A percentile compares a stretch with the other conserved stretches of the same genome.
Conservation (phyloP, 2,797 vertebrate genomes). For the Myiotriccus ornatus region DNA sequence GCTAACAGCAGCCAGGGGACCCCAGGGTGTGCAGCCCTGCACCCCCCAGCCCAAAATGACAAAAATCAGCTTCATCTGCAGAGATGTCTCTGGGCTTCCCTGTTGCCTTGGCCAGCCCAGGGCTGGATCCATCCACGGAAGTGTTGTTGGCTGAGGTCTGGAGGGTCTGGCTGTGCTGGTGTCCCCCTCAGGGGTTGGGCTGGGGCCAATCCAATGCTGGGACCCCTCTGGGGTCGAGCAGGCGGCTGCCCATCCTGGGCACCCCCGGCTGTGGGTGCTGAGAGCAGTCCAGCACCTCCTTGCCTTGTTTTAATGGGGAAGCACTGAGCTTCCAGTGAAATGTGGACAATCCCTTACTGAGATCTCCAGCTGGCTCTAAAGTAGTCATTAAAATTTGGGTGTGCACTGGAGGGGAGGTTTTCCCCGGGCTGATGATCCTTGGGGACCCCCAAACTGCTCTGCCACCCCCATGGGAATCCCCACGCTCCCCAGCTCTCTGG, state of each 20-base stretch:
- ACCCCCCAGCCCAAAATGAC: neutral
- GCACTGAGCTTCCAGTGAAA: neutral
- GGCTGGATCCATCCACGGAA: fast-evolving
- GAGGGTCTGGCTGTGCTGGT: neutral
- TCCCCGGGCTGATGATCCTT: neutral
- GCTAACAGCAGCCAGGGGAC: neutral
- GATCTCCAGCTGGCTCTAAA: neutral
- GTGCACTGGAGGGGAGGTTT: neutral
- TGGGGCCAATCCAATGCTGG: neutral
- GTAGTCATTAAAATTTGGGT: neutral
- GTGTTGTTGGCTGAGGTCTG: neutral
- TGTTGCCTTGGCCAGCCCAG: neutral
- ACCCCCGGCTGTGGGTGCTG: fast-evolving
- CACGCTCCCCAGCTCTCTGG: neutral
- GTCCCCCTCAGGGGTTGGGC: fast-evolving
- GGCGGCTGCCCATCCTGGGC: neutral
- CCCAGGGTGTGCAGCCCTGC: fast-evolving
- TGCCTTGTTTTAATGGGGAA: neutral
- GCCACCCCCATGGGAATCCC: neutral
- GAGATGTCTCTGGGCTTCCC: neutral
- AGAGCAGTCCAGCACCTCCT: neutral
- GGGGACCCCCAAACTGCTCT: neutral
- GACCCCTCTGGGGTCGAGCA: no score
- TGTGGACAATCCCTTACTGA: neutral
- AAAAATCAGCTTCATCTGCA: neutral